Percentiles rank a stretch among this genome's conserved stretches.
Conservation (phyloP, 2,888 invertebrate species). For the Drosophila pseudotalamancana region DNA sequence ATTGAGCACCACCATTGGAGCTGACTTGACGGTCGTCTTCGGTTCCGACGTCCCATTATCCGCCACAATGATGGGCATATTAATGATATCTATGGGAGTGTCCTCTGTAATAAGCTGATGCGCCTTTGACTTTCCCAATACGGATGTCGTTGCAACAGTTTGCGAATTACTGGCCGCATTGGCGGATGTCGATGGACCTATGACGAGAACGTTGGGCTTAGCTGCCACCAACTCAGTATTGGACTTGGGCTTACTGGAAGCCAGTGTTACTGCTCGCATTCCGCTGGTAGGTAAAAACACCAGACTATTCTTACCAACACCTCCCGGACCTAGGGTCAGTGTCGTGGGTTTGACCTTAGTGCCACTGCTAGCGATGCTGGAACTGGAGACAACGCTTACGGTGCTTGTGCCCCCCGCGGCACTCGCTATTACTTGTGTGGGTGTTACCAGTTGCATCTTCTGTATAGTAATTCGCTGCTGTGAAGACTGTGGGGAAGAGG, state of each 20-base stretch:
- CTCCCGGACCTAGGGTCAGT: slow-evolving; percentile 51
- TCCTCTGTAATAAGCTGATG: slow-evolving; percentile 85
- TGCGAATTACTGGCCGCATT: slow-evolving; percentile 29
- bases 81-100: slow-evolving; percentile 85
- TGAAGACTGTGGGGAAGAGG: slow-evolving; percentile 60
- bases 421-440: slow-evolving; percentile 63
- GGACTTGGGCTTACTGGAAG: slow-evolving; percentile 48
- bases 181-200: slow-evolving; percentile 55
- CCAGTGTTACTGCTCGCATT: slow-evolving; percentile 67
- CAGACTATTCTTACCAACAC: slow-evolving; percentile 80
- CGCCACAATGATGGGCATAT: slow-evolving; percentile 82
- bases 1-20: slow-evolving; percentile 74
- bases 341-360: slow-evolving; percentile 66
- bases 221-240: slow-evolving; percentile 32
- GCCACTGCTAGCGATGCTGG: slow-evolving; percentile 33
- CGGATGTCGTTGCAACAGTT: slow-evolving; percentile 28
- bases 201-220: slow-evolving; percentile 78
- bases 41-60: slow-evolving; percentile 61
- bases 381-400: slow-evolving; percentile 19
- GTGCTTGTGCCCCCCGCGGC: slow-evolving; percentile 39
- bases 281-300: slow-evolving; percentile 80
- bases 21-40: slow-evolving; percentile 33
- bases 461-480: slow-evolving; percentile 82
- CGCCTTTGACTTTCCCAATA: slow-evolving; percentile 50
- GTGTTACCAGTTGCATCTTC: slow-evolving; percentile 82